Evolutionary conservation across 2,888 invertebrate species (phyloP), one percentile per base, ranked within the genome.

Genomic region (Eilema caniola): DNA sequence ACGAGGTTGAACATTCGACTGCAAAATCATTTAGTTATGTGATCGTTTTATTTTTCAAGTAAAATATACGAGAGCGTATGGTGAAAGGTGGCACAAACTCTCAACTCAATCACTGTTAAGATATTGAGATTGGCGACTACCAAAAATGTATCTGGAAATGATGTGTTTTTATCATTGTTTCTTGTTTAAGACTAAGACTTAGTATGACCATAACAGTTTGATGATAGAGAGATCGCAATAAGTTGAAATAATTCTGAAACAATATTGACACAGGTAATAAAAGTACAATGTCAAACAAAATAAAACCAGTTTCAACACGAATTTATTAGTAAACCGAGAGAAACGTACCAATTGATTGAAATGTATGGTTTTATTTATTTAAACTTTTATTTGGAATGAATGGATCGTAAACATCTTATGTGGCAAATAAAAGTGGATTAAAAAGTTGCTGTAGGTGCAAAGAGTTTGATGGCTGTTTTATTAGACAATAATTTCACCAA

Each of bases 11-110:
- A 77, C 72, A 72, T 77, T 69, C 73, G 60, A 66, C 65, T 74
- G 75, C 62, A 77, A 76, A 79, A 78, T 75, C 75, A 81, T 79
- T 73, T 76, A 66, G 66, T 66, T 53, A 68, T 70, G 61, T 69
- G 37, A 59, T 67, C 65, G 64, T 67, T 67, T 71, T 60, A n/a
- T 63, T 33, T 53, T 64, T 28, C 14, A 24, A 5, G 23, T 57
- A 31, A 33, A 56, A 41, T 37, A 25, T n/a, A 28, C 56, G 41
- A 23, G 41, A 37, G 53, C 16, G 28, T 23, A 31, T 41, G 25
- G 33, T 12, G 33, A 57, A 24, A 24, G 33, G 31, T 33, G 20
- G 33, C 14, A 31, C 33, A 16, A 66, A 57, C 57, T 57, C 16
- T 57, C 57, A 65, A 65, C 31, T 11, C 24, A 31, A 12, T 4